Evolutionary conservation across 2,797 vertebrate species (phyloP).

Genomic region (Cyprinella venusta): DNA sequence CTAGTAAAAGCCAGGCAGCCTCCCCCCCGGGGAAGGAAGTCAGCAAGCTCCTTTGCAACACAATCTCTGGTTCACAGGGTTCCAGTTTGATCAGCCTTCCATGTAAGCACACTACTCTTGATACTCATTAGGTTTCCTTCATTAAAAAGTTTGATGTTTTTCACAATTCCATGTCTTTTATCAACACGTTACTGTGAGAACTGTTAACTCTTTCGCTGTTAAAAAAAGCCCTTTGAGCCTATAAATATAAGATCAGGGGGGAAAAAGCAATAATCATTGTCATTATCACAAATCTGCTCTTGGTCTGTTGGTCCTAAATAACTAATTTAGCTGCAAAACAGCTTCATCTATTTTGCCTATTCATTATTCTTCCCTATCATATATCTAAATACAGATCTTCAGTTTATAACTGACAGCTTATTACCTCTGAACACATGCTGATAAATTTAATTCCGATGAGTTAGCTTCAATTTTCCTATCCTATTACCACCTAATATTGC

Average conservation of each 20-base stretch:
- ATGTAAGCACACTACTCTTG: conserved; percentile 57
- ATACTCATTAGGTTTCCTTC: conserved; percentile 76
- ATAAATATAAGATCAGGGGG: conserved; percentile 71
- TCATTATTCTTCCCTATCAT: conserved; percentile 83
- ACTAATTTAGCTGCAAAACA: conserved; percentile 82
- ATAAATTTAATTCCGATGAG: conserved; percentile 84
- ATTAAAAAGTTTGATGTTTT: conserved; percentile 74
- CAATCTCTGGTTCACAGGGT: conserved; percentile 60
- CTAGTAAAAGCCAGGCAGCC: conserved; percentile 58
- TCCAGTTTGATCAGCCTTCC: conserved; percentile 69
- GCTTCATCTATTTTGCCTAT: conserved; percentile 82
- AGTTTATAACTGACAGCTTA: conserved; percentile 87
- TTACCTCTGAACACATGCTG: conserved; percentile 84
- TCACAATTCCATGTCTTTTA: conserved; percentile 66
- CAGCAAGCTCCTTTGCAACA: conserved; percentile 54
- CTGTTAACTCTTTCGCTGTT: conserved; percentile 68
- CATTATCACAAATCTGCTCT: conserved; percentile 75
- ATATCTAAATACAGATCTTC: conserved; percentile 88
- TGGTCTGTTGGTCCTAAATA: conserved; percentile 80
- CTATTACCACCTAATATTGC: conserved; percentile 81
- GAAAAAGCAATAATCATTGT: conserved; percentile 78
- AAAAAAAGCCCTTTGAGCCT: conserved; percentile 64
- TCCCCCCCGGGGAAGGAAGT: conserved; percentile 59
- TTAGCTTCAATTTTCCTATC: conserved; percentile 83
- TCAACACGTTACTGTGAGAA: conserved; percentile 33